Base-by-base conservation (phyloP, 2,888 invertebrate species). In the Oxyteleia sp. region DNA sequence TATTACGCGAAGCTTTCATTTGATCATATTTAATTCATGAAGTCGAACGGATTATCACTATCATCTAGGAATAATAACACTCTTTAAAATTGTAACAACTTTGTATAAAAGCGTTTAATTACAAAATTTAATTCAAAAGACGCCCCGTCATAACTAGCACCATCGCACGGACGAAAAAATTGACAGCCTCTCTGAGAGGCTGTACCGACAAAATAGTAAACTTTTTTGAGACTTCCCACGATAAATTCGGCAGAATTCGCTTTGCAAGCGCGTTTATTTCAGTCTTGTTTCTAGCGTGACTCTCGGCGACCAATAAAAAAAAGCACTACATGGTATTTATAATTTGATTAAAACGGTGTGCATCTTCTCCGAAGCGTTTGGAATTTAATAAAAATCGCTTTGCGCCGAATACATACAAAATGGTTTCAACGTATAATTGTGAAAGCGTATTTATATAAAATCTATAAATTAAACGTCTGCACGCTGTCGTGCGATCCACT, bases 391-490 rank as follows among this genome's bases (percentile, higher is more conserved):
- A 16, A 45, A 20, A 47, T 18, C 47, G 32, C 51, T 20, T 75
- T 63, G 38, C 35, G 55, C 47, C 15, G 23, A 45, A 45, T 18
- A 35, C 61, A 20, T 74, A 74, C 49, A 57, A 75, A 47, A 57
- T 64, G 32, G 18, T 29, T 66, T 32, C 26, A n/a, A 23, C 26
- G 26, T 53, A 35, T 51, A 49, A 64, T 64, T 51, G 64, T 64
- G 32, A 32, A 69, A 57, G 57, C 53, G 53, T 69, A 55, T 53
- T 74, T 38, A 74, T 74, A 75, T 69, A 81, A 75, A 81, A 81
- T 74, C 69, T 81, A 81, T 81, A 75, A 75, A 74, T 75, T 81
- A 81, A 78, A 81, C 66, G 63, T 72, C 63, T 75, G 63, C 59
- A 63, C 69, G 47, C 53, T 53, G 55, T 71, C 41, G 53, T 69